Evolutionary conservation across 2,888 invertebrate species (phyloP), one percentile per base, ranked within the genome.

Genomic region (Gymnocheta viridis): DNA sequence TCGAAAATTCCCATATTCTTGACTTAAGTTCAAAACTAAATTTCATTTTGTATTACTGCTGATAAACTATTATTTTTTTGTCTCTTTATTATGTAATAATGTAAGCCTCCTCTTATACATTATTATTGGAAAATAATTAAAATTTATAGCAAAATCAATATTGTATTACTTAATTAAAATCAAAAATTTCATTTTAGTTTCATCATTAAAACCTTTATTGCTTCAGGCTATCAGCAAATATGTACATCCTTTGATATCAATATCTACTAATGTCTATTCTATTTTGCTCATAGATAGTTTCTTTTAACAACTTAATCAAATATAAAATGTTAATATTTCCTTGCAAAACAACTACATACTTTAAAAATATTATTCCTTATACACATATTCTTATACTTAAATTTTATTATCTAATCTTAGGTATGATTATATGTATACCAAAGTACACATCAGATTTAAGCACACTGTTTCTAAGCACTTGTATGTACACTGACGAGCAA

Each of bases 311-410:
- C 60, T 69, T 69, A 58, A 62, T 60, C 60, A 78, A 69, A 69
- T 29, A 60, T 78, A 4, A 69, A 35, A 49, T 60, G 27, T 69
- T 51, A 78, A 60, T 62, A 78, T 78, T 78, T 22, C n/a, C 22
- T 51, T 12, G 4, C 17, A 41, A 38, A 51, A 69, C 51, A 29
- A 69, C 4, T 10, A 41, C n/a, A 19, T 47, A 47, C 38, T 27
- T 56, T 9, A 35, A 35, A 22, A 10, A 64, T 44, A 10, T 27
- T 58, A 69, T 41, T 32, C 14, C n/a, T 7, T 7, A 49, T 5
- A 41, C 19, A 60, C 47, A 62, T 1, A 29, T 10, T 3, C 41
- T n/a, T 24, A 54, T 56, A 44, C 27, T 2, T 22, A 5, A 7
- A 12, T 58, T 32, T 2, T 27, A 7, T 64, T 44, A 47, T 72